Evolutionary conservation across 1,140 invertebrate genomes (phyloP).

Genomic region (Achatina immaculata): DNA sequence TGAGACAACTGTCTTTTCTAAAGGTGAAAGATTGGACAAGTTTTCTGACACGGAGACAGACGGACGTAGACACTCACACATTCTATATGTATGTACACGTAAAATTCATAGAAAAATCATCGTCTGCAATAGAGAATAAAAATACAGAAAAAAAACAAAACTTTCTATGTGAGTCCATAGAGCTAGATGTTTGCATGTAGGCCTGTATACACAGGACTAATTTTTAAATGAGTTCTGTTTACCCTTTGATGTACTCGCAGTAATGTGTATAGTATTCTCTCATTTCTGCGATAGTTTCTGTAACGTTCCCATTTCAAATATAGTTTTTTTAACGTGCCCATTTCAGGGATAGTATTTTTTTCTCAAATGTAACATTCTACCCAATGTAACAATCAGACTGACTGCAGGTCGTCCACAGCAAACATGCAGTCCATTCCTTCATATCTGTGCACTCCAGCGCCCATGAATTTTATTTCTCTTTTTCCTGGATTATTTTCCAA

Average conservation of each 20-base stretch:
- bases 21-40: neutral
- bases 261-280: neutral
- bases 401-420: too few species aligned
- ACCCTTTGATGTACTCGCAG: neutral
- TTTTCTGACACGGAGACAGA: neutral
- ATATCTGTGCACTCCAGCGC: too few species aligned
- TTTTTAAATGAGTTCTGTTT: neutral
- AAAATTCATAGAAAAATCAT: neutral
- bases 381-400: too few species aligned
- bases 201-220: neutral
- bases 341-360: too few species aligned
- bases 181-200: neutral
- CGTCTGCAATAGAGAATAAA: neutral
- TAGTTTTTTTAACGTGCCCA: too few species aligned
- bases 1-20: too few species aligned
- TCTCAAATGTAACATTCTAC: too few species aligned
- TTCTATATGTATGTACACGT: neutral
- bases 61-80: neutral
- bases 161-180: neutral
- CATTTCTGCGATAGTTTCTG: neutral
- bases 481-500: too few species aligned
- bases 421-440: too few species aligned
- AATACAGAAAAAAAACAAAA: neutral
- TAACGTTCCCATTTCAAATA: neutral
- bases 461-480: too few species aligned